Percentiles rank a stretch among this genome's conserved stretches.
These are phyloP conservation scores for Anisognathus igniventris DNA, from an alignment of 2,797 vertebrate species.

Conservation along the genomic window DNA sequence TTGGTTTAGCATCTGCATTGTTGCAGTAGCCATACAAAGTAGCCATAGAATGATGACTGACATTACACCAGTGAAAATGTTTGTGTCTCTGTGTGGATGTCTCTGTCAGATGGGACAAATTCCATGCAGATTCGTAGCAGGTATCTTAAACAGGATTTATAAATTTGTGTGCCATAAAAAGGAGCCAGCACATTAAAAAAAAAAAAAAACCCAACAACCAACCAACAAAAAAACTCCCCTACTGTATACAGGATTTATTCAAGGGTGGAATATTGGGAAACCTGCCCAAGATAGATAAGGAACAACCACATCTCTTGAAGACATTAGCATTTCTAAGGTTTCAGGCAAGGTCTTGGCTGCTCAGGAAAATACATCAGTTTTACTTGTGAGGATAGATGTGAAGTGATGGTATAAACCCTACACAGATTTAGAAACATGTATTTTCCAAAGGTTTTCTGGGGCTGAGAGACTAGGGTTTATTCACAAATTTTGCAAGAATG, in stretches of 20 bases:
- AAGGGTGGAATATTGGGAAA: neutral
- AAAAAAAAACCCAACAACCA: neutral
- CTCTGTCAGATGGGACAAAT: neutral
- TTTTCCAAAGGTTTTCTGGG: neutral
- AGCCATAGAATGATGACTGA: neutral
- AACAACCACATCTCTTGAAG: neutral
- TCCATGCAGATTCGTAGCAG: neutral
- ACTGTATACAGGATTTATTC: neutral
- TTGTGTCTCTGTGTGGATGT: neutral
- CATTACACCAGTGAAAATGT: accelerated
- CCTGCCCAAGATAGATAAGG: neutral
- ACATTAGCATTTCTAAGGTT: neutral
- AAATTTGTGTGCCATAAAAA: neutral
- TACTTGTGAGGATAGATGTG: neutral
- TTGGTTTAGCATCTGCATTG: neutral
- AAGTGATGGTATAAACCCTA: neutral
- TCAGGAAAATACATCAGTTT: neutral
- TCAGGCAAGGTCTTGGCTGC: neutral
- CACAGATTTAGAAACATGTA: neutral
- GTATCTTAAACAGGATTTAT: neutral
- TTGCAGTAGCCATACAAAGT: neutral
- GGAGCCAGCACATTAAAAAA: neutral
- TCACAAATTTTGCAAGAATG: neutral
- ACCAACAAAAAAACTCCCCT: too few species aligned
- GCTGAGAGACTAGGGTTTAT: neutral